Conservation (phyloP, 37 sponge, comb jelly and placozoan species). For the Beroe ovata region DNA sequence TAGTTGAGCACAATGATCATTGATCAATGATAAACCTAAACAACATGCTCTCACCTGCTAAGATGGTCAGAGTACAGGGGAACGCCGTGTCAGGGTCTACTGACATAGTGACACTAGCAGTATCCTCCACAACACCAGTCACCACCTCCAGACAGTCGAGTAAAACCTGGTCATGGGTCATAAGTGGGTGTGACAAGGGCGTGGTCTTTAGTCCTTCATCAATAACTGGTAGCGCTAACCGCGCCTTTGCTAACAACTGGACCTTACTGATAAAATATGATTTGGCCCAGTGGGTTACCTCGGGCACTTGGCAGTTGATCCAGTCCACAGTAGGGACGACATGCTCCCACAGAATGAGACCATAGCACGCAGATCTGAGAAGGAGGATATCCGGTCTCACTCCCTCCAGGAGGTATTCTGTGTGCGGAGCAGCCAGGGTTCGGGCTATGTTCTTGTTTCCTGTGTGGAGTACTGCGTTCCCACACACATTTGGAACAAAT, state of each 20-base stretch:
- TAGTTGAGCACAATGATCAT: too few species aligned
- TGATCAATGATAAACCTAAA: too few species aligned
- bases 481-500: too few species aligned
- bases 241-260: too few species aligned
- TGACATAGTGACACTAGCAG: neutral
- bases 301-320: conserved; percentile 77
- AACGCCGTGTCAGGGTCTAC: conserved; percentile 61
- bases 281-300: too few species aligned
- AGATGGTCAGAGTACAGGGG: conserved; percentile 50
- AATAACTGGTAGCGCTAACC: too few species aligned
- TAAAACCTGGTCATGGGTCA: neutral
- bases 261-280: too few species aligned
- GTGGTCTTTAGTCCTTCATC: too few species aligned
- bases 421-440: conserved; percentile 71
- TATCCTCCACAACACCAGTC: conserved; percentile 28
- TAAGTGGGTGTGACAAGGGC: too few species aligned
- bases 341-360: conserved; percentile 85
- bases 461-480: neutral
- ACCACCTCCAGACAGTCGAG: conserved; percentile 64
- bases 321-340: conserved; percentile 78
- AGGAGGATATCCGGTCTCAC: conserved; percentile 84
- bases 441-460: conserved; percentile 70
- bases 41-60: conserved; percentile 44
- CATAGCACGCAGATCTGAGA: conserved; percentile 73
- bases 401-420: conserved; percentile 71